Conservation (phyloP, 2,113 vertebrate genomes). For the Plotosus lineatus region DNA sequence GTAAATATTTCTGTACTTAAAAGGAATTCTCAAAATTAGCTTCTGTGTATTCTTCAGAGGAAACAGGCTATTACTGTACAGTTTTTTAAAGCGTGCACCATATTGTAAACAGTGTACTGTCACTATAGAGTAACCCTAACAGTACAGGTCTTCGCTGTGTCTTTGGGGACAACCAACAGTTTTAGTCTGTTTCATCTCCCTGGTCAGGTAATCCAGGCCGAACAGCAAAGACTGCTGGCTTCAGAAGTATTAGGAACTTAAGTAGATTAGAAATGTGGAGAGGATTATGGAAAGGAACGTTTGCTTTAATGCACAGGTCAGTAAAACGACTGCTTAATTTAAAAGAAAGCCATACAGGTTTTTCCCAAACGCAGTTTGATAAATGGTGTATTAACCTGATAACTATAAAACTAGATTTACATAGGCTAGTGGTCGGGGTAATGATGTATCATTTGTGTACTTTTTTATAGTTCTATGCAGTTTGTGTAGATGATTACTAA, state of each 20-base stretch:
- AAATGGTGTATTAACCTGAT: neutral
- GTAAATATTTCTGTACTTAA: no score
- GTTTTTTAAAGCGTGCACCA: neutral
- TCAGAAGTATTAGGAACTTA: conserved; percentile 12
- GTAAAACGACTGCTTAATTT: neutral
- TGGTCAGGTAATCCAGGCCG: conserved; percentile 5
- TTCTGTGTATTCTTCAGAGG: no score
- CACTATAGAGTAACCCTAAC: neutral
- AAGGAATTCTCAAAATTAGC: no score
- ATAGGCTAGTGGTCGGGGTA: neutral
- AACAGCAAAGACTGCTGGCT: neutral
- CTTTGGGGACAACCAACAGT: neutral
- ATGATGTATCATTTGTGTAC: neutral
- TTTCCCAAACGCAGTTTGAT: neutral
- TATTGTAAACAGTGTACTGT: neutral
- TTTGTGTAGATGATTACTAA: neutral
- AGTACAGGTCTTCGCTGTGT: neutral
- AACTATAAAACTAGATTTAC: neutral
- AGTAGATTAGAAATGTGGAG: conserved; percentile 10
- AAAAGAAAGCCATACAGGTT: neutral
- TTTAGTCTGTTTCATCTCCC: neutral
- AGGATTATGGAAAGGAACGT: neutral
- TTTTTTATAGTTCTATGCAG: neutral
- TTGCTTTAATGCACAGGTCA: neutral
- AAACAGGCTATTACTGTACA: neutral